A percentile compares a stretch with the other conserved stretches of the same genome.
Evolutionary conservation across 2,797 vertebrate species (phyloP).

Genomic region (Platalea minor): DNA sequence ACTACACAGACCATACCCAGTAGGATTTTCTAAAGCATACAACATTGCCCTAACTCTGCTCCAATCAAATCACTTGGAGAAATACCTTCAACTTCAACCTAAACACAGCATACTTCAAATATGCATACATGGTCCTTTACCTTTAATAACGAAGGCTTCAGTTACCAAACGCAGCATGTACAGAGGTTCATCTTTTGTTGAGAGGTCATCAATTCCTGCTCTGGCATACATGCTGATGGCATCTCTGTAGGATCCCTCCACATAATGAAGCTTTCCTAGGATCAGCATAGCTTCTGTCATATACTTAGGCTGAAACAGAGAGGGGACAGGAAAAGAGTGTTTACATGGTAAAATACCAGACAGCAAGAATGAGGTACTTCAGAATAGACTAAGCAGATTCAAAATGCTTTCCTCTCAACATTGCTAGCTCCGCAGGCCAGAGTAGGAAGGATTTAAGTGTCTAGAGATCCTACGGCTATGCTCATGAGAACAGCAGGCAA

Average conservation of each 20-base stretch:
- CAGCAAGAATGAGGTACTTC: neutral
- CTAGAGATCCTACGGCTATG: neutral
- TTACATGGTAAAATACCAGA: neutral
- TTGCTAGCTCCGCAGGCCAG: neutral
- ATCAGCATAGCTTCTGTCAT: conserved; percentile 91
- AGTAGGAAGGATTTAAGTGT: neutral
- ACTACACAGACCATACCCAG: neutral
- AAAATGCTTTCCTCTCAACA: neutral
- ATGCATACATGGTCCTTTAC: conserved; percentile 66
- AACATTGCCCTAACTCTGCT: neutral
- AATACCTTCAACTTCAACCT: neutral
- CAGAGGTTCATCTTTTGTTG: conserved; percentile 83
- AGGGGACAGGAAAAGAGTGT: neutral
- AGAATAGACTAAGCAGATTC: neutral
- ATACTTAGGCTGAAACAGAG: conserved; percentile 81
- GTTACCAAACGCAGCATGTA: conserved; percentile 91
- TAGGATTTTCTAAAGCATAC: neutral
- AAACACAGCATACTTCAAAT: neutral
- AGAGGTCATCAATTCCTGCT: conserved; percentile 89
- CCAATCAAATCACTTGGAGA: neutral
- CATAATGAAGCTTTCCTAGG: conserved; percentile 92
- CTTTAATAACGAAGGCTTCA: conserved; percentile 95
- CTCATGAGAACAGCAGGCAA: neutral
- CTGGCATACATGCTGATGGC: conserved; percentile 95
- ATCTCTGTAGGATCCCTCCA: conserved; percentile 90